A percentile compares a stretch with the other conserved stretches of the same genome.
phyloP scores from a whole-genome alignment of 1,140 invertebrate genomes.

The Pissodes strobi region DNA sequence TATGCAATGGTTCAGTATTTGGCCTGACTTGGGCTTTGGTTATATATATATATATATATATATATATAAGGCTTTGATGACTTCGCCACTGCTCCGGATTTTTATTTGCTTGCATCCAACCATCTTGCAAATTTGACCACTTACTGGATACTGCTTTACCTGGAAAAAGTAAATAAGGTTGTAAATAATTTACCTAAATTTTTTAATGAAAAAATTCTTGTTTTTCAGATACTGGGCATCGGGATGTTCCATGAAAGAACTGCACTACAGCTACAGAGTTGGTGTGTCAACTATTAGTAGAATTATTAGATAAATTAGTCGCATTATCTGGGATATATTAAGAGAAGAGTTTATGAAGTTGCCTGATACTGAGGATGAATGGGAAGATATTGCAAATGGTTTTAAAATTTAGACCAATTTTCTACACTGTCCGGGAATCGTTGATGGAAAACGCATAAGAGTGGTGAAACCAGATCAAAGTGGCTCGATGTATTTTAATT shows the following conservation, averaged over 20 bases:
- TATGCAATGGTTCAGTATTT: no score
- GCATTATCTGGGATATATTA: constrained; percentile 43
- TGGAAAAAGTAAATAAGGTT: not conserved
- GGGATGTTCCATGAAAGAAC: constrained; percentile 35
- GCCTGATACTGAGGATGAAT: constrained; percentile 13
- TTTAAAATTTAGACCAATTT: constrained; percentile 53
- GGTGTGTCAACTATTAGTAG: constrained; percentile 42
- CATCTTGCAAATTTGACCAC: not conserved
- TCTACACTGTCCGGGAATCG: constrained; percentile 51
- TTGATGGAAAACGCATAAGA: constrained; percentile 55
- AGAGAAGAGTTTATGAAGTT: constrained; percentile 28
- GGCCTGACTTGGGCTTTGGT: no score
- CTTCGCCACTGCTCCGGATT: no score
- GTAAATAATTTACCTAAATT: not conserved
- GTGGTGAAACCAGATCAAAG: constrained; percentile 43
- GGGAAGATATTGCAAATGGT: constrained; percentile 20
- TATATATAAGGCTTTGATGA: no score
- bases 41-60: no score
- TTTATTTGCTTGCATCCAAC: not conserved
- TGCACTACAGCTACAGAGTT: constrained; percentile 41
- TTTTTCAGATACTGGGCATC: constrained; percentile 38
- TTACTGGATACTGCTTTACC: not conserved
- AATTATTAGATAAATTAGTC: constrained; percentile 43
- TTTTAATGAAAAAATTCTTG: no score
- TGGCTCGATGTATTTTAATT: no score